Evolutionary conservation across 2,888 invertebrate genomes (phyloP).

Genomic region (Eupithecia subfuscata): DNA sequence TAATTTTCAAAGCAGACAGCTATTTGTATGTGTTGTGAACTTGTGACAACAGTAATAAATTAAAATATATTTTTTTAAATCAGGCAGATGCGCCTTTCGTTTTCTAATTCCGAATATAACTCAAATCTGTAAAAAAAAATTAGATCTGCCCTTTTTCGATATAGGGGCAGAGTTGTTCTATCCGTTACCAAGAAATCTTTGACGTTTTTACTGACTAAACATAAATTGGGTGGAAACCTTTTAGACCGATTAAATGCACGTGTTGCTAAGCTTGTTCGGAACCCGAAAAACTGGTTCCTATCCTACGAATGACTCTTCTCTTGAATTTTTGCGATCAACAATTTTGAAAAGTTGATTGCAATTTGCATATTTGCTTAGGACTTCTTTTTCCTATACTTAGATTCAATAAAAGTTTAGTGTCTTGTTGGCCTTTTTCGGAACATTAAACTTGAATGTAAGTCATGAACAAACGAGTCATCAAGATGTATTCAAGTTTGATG

Average conservation of each 20-base stretch:
- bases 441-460: constrained; percentile 34
- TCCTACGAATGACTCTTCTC: not conserved
- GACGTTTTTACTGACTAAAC: not conserved
- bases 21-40: not conserved
- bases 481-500: constrained; percentile 42
- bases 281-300: not conserved
- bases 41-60: not conserved
- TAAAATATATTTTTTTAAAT: too few relatives aligned
- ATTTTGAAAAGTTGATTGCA: not conserved
- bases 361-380: not conserved
- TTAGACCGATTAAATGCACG: not conserved
- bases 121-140: too few relatives aligned
- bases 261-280: not conserved
- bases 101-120: too few relatives aligned
- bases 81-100: too few relatives aligned
- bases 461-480: constrained; percentile 35
- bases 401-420: constrained; percentile 12
- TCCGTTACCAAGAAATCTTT: not conserved
- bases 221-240: not conserved
- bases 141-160: too few relatives aligned
- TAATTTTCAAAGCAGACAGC: not conserved
- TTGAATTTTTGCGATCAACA: not conserved
- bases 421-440: constrained; percentile 30
- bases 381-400: not conserved
- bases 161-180: not conserved